Evolutionary conservation across 2,797 vertebrate genomes (phyloP).

Genomic region (Avahi laniger): DNA sequence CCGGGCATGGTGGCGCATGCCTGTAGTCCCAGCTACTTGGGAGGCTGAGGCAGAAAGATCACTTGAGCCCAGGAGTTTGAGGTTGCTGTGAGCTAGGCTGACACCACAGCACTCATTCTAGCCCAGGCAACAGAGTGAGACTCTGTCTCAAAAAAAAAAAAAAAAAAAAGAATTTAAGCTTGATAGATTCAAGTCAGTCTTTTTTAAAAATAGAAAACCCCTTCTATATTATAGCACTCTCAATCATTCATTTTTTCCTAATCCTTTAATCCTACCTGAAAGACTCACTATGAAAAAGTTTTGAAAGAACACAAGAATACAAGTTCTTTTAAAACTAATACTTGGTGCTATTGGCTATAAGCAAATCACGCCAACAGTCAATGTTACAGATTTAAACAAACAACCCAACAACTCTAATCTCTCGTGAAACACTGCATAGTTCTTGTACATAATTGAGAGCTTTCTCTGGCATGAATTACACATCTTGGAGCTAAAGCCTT

Average conservation of each 20-base stretch:
- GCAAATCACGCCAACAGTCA: background rate
- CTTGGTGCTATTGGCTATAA: background rate
- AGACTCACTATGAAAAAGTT: background rate
- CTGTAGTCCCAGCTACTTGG: no score
- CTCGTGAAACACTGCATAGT: background rate
- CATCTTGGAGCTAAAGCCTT: background rate
- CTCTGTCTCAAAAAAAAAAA: no score
- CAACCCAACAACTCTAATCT: background rate
- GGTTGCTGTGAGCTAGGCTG: no score
- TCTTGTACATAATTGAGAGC: background rate
- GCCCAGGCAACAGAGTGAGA: no score
- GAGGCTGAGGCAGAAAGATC: no score
- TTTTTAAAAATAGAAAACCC: slow-evolving; percentile 16
- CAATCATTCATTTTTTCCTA: background rate
- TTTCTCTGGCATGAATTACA: background rate
- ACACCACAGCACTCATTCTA: no score
- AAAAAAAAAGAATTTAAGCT: slow-evolving; percentile 20
- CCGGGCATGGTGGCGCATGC: no score
- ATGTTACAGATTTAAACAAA: slow-evolving; percentile 18
- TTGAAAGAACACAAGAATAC: slow-evolving; percentile 29
- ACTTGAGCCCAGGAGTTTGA: no score
- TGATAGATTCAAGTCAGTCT: slow-evolving; percentile 19
- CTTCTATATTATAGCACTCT: background rate
- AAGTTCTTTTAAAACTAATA: background rate
- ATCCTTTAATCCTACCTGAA: slow-evolving; percentile 39